Evolutionary conservation across 2,888 invertebrate species (phyloP), one percentile per base, ranked within the genome.

Genomic region (Melipona bicolor): DNA sequence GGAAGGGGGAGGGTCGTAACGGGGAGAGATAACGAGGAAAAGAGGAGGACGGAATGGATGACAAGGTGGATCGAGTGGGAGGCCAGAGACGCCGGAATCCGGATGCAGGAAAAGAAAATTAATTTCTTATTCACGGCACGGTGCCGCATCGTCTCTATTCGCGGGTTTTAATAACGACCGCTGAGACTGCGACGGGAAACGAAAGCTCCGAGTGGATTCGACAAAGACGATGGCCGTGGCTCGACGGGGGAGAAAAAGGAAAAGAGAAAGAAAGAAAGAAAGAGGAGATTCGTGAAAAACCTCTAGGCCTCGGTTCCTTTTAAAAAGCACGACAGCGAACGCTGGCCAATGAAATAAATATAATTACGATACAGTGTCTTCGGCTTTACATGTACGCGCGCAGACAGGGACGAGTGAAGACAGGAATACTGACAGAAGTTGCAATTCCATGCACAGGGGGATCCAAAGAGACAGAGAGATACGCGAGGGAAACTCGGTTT

Each of bases 41-140:
- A 5, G 56, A 21, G 50, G 21, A 21, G 54, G 50, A 27, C 17
- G 54, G 52, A 49, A 27, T 17, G 76, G 67, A 65, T 64, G 59
- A 50, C 24, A 21, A 70, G 68, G 69, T 67, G 49, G 62, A 81
- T 52, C 52, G 62, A 36, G 75, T 17, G 59, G 64, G 77, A 54
- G 69, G 36, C 73, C 32, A 54, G 76, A 59, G 67, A 49, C 36
- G 21, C 62, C 71, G 59, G 79, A 73, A 76, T 78, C 67, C 61
- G 71, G 70, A 76, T 73, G 73, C 36, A 77, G 80, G 72, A 76
- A 81, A 85, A 86, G 81, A 88, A 86, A 87, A 89, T 89, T 77
- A 88, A 90, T 89, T 83, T 87, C 89, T 90, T 89, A 89, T 90
- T 90, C 90, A 78, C 74, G 64, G 84, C 87, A 82, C 88, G 85